phyloP scores from a whole-genome alignment of 2,888 invertebrate species.

The Geophilus truncorum region DNA sequence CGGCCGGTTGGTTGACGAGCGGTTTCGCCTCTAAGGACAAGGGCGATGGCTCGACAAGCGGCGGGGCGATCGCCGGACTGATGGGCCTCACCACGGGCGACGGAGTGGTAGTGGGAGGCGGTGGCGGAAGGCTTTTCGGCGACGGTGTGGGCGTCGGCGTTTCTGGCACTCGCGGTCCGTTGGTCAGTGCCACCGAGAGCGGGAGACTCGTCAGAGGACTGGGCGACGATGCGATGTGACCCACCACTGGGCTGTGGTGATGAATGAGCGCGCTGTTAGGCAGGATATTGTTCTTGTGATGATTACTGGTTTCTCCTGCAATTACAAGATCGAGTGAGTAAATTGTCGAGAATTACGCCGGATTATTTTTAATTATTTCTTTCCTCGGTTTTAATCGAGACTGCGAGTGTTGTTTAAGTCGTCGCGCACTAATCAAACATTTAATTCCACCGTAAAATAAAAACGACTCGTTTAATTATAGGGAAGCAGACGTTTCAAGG shows the following conservation, averaged over 20 bases:
- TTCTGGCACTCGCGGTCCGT: constrained; percentile 34
- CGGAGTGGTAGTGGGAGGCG: neutral
- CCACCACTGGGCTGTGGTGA: neutral
- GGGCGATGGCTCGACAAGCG: neutral
- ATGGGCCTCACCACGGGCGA: neutral
- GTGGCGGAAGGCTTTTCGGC: constrained; percentile 31
- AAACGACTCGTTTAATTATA: neutral
- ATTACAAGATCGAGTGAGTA: neutral
- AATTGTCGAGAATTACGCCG: neutral
- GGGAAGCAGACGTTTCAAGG: neutral
- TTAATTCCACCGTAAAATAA: neutral
- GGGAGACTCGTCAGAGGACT: constrained; percentile 21
- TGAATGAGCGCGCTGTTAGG: constrained; percentile 2
- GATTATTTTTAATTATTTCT: neutral
- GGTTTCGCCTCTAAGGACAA: neutral
- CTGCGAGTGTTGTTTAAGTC: neutral
- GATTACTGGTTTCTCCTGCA: constrained; percentile 37
- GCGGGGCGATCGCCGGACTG: neutral
- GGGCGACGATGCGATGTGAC: neutral
- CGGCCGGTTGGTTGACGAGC: neutral
- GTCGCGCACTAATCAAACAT: neutral
- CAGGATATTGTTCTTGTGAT: constrained; percentile 34
- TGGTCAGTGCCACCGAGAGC: constrained; percentile 28
- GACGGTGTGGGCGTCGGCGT: constrained; percentile 31
- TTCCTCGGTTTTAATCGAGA: neutral